Evolutionary conservation across 2,113 vertebrate genomes (phyloP).

Genomic region (Sula dactylatra): DNA sequence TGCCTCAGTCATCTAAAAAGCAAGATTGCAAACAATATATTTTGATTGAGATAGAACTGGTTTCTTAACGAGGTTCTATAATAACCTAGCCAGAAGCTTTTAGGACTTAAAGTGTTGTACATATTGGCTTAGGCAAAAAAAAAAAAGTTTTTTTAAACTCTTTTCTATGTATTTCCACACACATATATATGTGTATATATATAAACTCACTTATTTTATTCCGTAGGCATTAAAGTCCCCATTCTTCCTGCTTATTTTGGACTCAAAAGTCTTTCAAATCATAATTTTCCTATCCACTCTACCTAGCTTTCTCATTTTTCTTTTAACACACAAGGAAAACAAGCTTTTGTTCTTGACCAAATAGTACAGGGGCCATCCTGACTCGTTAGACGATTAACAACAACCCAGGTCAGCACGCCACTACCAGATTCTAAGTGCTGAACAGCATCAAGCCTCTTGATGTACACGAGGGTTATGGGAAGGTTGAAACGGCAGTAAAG

Average conservation of each 20-base stretch:
- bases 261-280: neutral
- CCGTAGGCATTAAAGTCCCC: neutral
- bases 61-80: neutral
- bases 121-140: neutral
- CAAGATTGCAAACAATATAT: neutral
- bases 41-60: neutral
- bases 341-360: conserved; percentile 10
- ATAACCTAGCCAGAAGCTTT: neutral
- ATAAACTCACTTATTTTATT: neutral
- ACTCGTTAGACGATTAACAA: neutral
- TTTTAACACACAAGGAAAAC: conserved; percentile 4
- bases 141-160: neutral
- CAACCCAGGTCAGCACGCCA: neutral
- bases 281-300: neutral
- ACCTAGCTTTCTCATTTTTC: neutral
- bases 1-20: neutral
- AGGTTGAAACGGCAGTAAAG: neutral
- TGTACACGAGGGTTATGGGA: fast-evolving
- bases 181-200: neutral
- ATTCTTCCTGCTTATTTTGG: neutral
- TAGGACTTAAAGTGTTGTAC: neutral
- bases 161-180: neutral
- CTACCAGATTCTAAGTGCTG: neutral
- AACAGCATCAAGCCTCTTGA: neutral
- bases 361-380: neutral